phyloP scores from a whole-genome alignment of 2,113 vertebrate genomes.

The Miniopterus natalensis region DNA sequence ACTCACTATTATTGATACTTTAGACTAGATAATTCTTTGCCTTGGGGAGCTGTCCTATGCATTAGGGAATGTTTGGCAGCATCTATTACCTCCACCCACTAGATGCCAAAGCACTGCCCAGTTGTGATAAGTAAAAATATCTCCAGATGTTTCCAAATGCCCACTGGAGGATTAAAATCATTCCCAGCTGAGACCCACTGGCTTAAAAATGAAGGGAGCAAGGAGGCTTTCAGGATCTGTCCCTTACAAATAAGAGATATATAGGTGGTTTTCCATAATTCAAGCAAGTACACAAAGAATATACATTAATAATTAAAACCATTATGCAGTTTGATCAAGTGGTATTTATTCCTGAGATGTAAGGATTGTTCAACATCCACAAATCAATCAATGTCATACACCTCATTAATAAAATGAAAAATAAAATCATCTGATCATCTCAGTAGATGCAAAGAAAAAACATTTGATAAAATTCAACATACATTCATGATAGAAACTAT shows the following conservation, averaged over 20 bases:
- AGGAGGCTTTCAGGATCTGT: background rate
- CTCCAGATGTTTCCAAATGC: background rate
- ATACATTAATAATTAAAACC: background rate
- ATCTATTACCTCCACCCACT: background rate
- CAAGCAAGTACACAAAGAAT: background rate
- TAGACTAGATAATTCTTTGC: background rate
- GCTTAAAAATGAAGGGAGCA: background rate
- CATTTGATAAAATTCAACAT: background rate
- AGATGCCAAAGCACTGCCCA: background rate
- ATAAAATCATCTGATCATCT: background rate
- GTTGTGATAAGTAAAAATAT: slow-evolving; percentile 5
- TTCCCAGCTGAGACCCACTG: background rate
- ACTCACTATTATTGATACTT: background rate
- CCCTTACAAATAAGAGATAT: background rate
- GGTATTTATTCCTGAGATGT: background rate
- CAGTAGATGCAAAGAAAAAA: background rate
- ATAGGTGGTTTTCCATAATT: background rate
- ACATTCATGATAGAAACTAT: background rate
- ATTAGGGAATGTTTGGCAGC: background rate
- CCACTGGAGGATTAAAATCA: background rate
- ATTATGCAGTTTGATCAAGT: background rate
- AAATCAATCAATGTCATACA: background rate
- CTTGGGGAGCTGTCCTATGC: background rate
- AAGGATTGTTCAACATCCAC: background rate
- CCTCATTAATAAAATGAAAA: background rate